Evolutionary conservation across 2,888 invertebrate species (phyloP), one percentile per base, ranked within the genome.

Genomic region (Anagyrus pseudococci): DNA sequence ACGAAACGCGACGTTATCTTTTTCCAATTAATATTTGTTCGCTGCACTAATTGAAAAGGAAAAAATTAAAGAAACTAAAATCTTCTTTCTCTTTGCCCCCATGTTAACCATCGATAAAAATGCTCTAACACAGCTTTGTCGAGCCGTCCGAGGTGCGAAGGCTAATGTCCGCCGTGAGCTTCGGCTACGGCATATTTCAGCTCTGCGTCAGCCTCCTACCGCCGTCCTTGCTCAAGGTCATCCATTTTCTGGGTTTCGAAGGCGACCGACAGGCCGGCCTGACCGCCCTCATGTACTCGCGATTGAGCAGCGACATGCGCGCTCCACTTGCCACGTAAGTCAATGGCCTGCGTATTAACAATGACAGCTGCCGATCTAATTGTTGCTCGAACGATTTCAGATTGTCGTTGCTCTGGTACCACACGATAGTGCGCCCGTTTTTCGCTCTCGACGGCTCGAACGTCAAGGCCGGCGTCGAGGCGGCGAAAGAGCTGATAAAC

Each of bases 101-200:
- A n/a, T n/a, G n/a, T n/a, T n/a, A n/a, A n/a, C n/a, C n/a, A n/a
- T n/a, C n/a, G n/a, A n/a, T n/a, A n/a, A n/a, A 8, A 22, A 23
- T 44, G 13, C 10, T 43, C 41, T 46, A 4, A 41, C 50, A 46
- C 55, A 78, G 77, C 13, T 77, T 77, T 50, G 78, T 86, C 44
- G 84, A 85, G 52, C 83, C 83, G 25, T 82, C 83, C 37, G 84
- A 84, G 58, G 83, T 88, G 17, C 80, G 82, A 22, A 81, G 88
- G n/a, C 77, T 90, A 43, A 86, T 89, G 84, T 85, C 87, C 6
- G 87, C 88, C 0, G 87, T 89, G 6, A 87, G 87, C 71, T 89
- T 90, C 74, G 90, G 89, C 3, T 89, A 88, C 70, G 90, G 90
- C 15, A 80, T 88, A 40, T 87, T 90, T 72, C 88, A 89, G 72